Evolutionary conservation across 37 sponge, comb jelly and placozoan genomes (phyloP).

Genomic region (Petrosia ficiformis): DNA sequence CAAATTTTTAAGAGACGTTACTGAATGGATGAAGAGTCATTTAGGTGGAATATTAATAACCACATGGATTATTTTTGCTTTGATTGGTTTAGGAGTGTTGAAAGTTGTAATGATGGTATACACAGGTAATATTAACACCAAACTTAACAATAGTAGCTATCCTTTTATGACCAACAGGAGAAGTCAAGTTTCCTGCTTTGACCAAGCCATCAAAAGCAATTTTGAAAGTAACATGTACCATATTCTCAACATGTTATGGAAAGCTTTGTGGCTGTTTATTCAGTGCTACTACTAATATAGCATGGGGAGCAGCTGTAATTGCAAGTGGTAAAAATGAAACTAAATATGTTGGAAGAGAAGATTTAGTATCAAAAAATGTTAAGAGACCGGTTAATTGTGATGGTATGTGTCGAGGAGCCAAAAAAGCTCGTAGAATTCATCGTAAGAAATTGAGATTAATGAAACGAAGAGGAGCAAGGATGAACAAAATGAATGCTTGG

Average conservation of each 20-base stretch:
- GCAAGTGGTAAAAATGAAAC: background rate
- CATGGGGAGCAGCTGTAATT: background rate
- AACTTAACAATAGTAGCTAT: background rate
- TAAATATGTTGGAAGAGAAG: background rate
- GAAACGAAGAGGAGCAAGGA: constrained; percentile 39
- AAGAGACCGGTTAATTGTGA: constrained; percentile 50
- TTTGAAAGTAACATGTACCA: background rate
- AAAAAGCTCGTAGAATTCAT: constrained; percentile 39
- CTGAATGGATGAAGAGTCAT: constrained; percentile 14
- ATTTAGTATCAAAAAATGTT: constrained; percentile 7
- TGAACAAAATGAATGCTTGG: constrained; percentile 43
- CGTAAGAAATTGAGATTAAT: constrained; percentile 60
- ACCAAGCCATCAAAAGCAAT: background rate
- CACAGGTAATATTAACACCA: constrained; percentile 43
- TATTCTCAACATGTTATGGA: background rate
- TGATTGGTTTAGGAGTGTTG: constrained; percentile 40
- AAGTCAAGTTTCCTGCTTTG: background rate
- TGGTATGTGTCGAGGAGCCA: constrained; percentile 75
- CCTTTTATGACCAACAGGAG: background rate
- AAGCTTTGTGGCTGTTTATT: background rate
- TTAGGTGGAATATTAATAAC: constrained; percentile 26
- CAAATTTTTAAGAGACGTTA: background rate
- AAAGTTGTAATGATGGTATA: constrained; percentile 64
- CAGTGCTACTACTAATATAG: background rate
- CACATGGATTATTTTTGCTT: constrained; percentile 32